Evolutionary conservation across 2,113 vertebrate species (phyloP), one percentile per base, ranked within the genome.

Genomic region (Zosterops borbonicus): DNA sequence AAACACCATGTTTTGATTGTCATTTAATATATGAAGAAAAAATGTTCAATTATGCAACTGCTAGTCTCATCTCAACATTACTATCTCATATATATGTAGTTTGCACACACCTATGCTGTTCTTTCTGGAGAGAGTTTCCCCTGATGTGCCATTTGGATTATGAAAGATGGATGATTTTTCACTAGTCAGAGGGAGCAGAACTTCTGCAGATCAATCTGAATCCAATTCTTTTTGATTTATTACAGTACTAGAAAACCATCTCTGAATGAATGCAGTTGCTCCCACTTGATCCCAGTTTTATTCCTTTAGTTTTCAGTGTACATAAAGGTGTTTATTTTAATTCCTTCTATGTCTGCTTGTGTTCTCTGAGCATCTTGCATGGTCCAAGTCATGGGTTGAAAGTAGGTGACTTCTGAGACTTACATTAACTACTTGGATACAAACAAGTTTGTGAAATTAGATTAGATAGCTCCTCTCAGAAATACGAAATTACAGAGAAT

Each of bases 161-260:
- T 31, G 56, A 82, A 78, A 75, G 22, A 19, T 1, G 1, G 49
- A 56, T 47, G 31, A 64, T 46, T 39, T 21, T 44, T 15, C 56
- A 60, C 15, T 21, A 63, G 8, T 47, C n/a, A 68, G 19, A 71
- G 11, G 8, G 68, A 79, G 23, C 9, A n/a, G 50, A 17, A 73
- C n/a, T 78, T 91, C 50, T 50, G 27, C 18, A 88, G 85, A 76
- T 85, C 79, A 80, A 44, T 46, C 20, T 77, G 50, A 89, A 90
- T 58, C 55, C 70, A 89, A 39, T 83, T 89, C 22, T 64, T 35
- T 94, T 85, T 75, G 29, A 90, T 92, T 90, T 77, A 65, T 65
- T 44, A 37, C 60, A 37, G 46, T 58, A 58, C 24, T 55, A 70
- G 50, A 49, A 22, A 73, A 62, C 1, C 5, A 69, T 20, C 55